These are phyloP conservation scores for Byasa hedistus DNA, from an alignment of 2,888 invertebrate genomes.

Conservation along the genomic window DNA sequence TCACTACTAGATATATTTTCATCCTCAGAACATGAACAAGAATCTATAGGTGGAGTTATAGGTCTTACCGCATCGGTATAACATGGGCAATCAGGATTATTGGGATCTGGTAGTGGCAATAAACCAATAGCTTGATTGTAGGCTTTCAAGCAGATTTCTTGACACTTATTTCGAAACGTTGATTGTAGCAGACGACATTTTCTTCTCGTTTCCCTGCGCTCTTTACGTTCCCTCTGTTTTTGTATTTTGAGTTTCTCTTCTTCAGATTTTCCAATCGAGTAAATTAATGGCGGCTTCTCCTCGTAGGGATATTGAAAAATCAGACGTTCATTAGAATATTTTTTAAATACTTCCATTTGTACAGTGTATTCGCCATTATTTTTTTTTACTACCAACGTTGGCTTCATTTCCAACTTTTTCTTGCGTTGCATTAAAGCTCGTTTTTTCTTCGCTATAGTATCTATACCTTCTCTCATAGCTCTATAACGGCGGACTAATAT, in stretches of 20 bases:
- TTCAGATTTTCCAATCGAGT: constrained; percentile 67
- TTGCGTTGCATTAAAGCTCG: constrained; percentile 62
- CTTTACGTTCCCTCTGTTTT: constrained; percentile 61
- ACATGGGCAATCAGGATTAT: constrained; percentile 68
- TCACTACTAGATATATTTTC: constrained; percentile 61
- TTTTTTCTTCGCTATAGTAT: constrained; percentile 66
- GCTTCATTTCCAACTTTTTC: constrained; percentile 68
- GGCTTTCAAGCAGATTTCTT: constrained; percentile 73
- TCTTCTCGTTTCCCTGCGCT: constrained; percentile 65
- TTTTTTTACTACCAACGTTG: constrained; percentile 63
- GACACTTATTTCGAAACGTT: constrained; percentile 69
- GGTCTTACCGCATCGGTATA: constrained; percentile 41
- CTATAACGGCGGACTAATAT: constrained; percentile 62
- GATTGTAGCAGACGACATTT: constrained; percentile 67
- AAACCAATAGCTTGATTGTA: constrained; percentile 73
- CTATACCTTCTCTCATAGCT: constrained; percentile 59
- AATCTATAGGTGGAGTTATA: constrained; percentile 55
- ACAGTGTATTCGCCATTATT: constrained; percentile 67
- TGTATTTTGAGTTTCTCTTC: constrained; percentile 62
- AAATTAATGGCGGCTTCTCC: constrained; percentile 64
- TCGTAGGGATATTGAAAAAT: constrained; percentile 69
- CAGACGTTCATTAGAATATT: constrained; percentile 68
- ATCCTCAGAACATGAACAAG: constrained; percentile 70
- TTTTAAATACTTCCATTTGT: constrained; percentile 72
- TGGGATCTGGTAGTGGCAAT: constrained; percentile 62